These are phyloP conservation scores for Phengaris arion DNA, from an alignment of 2,888 invertebrate genomes.

Conservation along the genomic window DNA sequence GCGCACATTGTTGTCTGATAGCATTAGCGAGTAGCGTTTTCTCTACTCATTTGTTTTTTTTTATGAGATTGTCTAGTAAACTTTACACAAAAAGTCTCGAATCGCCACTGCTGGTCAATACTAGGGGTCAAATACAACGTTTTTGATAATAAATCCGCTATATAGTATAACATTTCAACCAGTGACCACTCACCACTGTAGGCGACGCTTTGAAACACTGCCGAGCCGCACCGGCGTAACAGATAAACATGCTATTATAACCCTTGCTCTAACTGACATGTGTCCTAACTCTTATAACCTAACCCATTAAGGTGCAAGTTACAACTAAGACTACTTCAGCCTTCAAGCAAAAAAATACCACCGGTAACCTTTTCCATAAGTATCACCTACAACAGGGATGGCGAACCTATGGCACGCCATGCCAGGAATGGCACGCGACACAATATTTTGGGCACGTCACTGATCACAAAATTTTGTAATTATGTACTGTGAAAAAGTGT, in stretches of 20 bases:
- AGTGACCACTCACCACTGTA: conserved; percentile 91
- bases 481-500: too few relatives aligned
- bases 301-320: too few relatives aligned
- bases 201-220: conserved; percentile 98
- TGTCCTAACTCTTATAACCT: neutral
- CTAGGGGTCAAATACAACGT: neutral
- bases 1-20: neutral
- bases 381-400: neutral
- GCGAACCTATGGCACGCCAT: too few relatives aligned
- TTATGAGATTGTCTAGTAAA: neutral
- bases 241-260: conserved; percentile 76
- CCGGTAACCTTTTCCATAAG: neutral
- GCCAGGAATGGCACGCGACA: too few relatives aligned
- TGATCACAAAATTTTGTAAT: too few relatives aligned
- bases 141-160: conserved; percentile 4
- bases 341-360: neutral
- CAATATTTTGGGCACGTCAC: too few relatives aligned
- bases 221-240: conserved; percentile 75
- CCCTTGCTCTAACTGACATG: conserved; percentile 36
- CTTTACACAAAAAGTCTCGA: neutral
- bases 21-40: neutral
- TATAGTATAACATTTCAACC: conserved; percentile 39
- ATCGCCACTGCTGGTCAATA: neutral
- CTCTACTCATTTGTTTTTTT: too few relatives aligned
- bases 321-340: neutral